Percentiles rank a stretch among this genome's conserved stretches.
These are phyloP conservation scores for Myathropa florea DNA, from an alignment of 2,888 invertebrate genomes.

Conservation along the genomic window DNA sequence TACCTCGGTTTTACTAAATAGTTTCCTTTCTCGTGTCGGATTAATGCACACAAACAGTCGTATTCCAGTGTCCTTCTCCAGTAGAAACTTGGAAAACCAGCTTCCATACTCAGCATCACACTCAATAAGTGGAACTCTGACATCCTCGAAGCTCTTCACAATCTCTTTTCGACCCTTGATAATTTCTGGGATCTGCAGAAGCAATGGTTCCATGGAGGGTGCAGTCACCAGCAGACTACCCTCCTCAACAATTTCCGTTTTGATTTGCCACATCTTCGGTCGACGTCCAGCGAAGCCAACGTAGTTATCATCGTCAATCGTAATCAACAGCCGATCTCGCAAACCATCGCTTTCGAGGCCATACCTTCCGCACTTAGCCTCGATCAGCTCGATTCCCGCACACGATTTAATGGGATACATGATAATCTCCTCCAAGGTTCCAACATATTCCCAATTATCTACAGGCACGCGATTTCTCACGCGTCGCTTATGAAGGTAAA, in stretches of 20 bases:
- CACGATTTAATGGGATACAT: constrained; percentile 65
- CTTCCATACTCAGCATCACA: constrained; percentile 88
- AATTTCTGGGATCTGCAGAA: constrained; percentile 79
- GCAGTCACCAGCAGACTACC: constrained; percentile 82
- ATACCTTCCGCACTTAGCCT: constrained; percentile 33
- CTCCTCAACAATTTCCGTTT: constrained; percentile 31
- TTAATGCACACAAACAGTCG: constrained; percentile 83
- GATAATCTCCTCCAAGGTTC: constrained; percentile 51
- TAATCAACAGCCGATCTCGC: constrained; percentile 33
- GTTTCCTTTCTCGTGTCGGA: constrained; percentile 75
- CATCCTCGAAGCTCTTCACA: constrained; percentile 82
- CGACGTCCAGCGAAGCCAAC: constrained; percentile 5
- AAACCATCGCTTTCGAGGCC: constrained; percentile 23
- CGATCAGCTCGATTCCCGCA: constrained; percentile 27
- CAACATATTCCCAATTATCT: constrained; percentile 53
- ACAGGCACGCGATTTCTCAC: constrained; percentile 38
- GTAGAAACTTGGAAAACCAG: constrained; percentile 85
- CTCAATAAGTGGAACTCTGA: constrained; percentile 83
- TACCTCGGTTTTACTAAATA: constrained; percentile 70
- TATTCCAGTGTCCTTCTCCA: constrained; percentile 81
- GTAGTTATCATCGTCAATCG: constrained; percentile 27
- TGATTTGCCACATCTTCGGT: constrained; percentile 56
- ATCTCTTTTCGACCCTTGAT: constrained; percentile 72
- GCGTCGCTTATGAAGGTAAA: constrained; percentile 13
- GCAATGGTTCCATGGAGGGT: constrained; percentile 82